Base-by-base conservation (phyloP, 2,888 invertebrate genomes). In the Mimachlamys varia region DNA sequence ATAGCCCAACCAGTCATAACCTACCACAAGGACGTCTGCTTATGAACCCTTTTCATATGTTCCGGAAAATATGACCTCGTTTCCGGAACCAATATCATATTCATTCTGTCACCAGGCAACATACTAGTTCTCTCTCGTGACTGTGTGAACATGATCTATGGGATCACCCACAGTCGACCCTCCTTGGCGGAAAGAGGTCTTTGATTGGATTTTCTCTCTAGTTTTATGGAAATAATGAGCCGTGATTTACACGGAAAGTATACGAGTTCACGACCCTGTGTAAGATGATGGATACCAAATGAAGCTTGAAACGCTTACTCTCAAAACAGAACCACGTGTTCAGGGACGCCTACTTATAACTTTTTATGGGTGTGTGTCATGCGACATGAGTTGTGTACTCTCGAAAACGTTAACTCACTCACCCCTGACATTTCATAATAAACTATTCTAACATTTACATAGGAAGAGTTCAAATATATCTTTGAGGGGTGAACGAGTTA, bases 301-400 rank as follows among this genome's bases (percentile, higher is more conserved):
- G 76, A 76, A 27, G 76, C 76, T 33, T 76, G 33, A 76, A 76
- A 76, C 10, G 76, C 76, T 76, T n/a, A 15, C 76, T 33, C 27
- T 76, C 76, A 76, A 76, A 76, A 76, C 76, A 27, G 76, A 76
- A 76, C 76, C 76, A 76, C 33, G 76, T 76, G 76, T 76, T 33
- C 76, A 22, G 76, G 27, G 76, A 76, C 76, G 76, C 76, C 33
- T 33, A 76, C 76, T 76, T 76, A 76, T 33, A 33, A 22, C 4
- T n/a, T 76, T 76, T 76, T 76, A 76, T 76, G 76, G 33, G 12
- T 76, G 76, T 76, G 33, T 76, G 76, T 76, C 76, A 76, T 76
- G 76, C 76, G 22, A 76, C 0, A 12, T 33, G 76, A 76, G 27
- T 27, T 76, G 12, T 76, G 76, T 76, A 76, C 15, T 5, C 76